A percentile compares a stretch with the other conserved stretches of the same genome.
phyloP scores from a whole-genome alignment of 2,113 vertebrate species.

The Cathartes aura region DNA sequence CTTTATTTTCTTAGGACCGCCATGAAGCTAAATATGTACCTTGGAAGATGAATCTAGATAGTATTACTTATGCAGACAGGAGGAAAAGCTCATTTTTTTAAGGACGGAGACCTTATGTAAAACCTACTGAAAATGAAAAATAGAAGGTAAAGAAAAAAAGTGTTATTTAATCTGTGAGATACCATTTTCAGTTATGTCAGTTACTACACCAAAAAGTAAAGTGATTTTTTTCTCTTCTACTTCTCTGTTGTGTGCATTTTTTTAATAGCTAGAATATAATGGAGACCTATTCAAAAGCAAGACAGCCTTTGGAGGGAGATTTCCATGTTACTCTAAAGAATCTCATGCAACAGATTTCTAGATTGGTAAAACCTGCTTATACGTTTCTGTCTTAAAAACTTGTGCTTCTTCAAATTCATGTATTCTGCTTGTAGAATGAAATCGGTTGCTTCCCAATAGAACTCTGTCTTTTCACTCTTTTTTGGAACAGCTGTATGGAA shows the following conservation, averaged over 20 bases:
- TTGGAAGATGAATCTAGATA: background rate
- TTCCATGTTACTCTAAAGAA: background rate
- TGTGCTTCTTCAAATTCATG: background rate
- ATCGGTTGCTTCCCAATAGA: background rate
- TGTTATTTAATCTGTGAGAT: background rate
- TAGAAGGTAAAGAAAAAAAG: background rate
- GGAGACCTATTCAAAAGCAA: background rate
- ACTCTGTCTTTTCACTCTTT: background rate
- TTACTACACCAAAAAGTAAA: background rate
- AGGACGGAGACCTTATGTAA: background rate
- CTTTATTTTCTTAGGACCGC: background rate
- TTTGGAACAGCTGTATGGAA: background rate
- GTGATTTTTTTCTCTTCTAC: background rate
- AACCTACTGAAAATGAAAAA: background rate
- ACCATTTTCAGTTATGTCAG: background rate
- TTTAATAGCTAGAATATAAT: background rate
- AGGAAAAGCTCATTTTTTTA: background rate
- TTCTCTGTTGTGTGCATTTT: background rate
- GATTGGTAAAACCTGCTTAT: background rate
- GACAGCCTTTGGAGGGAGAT: background rate
- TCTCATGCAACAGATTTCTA: background rate
- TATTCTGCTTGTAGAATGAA: background rate
- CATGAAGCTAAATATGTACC: background rate
- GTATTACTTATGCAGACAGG: background rate
- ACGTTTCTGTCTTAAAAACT: background rate